A percentile compares a stretch with the other conserved stretches of the same genome.
phyloP scores from a whole-genome alignment of 2,113 vertebrate species.

The Neodon shergylaensis region DNA sequence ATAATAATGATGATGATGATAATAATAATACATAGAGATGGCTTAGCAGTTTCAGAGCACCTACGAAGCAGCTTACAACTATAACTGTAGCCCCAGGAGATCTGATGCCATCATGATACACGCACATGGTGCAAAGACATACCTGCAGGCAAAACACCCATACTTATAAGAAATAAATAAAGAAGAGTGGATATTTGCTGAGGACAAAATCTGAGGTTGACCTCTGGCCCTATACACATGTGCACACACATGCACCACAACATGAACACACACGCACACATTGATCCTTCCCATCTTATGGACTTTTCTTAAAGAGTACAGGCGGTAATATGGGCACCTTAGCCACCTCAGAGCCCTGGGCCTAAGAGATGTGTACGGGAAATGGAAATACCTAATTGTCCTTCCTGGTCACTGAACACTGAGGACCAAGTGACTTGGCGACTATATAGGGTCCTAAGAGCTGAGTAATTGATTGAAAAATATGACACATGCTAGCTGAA shows the following conservation, averaged over 20 bases:
- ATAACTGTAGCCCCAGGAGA: background rate
- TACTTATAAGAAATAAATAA: background rate
- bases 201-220: background rate
- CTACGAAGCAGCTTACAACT: background rate
- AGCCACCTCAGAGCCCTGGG: background rate
- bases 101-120: background rate
- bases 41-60: background rate
- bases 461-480: background rate
- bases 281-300: background rate
- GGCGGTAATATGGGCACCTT: background rate
- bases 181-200: background rate
- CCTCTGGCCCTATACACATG: background rate
- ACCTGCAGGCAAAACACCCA: background rate
- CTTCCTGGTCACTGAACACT: background rate
- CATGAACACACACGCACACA: background rate
- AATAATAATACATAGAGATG: background rate
- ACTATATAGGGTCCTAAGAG: slow-evolving; percentile 10
- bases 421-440: background rate
- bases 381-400: background rate
- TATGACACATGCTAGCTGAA: background rate
- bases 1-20: background rate
- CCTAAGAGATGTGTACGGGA: slow-evolving; percentile 13
- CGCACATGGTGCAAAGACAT: background rate
- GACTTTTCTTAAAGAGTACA: background rate
- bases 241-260: background rate